Evolutionary conservation across 2,888 invertebrate genomes (phyloP).

Genomic region (Drosophila subsilvestris): DNA sequence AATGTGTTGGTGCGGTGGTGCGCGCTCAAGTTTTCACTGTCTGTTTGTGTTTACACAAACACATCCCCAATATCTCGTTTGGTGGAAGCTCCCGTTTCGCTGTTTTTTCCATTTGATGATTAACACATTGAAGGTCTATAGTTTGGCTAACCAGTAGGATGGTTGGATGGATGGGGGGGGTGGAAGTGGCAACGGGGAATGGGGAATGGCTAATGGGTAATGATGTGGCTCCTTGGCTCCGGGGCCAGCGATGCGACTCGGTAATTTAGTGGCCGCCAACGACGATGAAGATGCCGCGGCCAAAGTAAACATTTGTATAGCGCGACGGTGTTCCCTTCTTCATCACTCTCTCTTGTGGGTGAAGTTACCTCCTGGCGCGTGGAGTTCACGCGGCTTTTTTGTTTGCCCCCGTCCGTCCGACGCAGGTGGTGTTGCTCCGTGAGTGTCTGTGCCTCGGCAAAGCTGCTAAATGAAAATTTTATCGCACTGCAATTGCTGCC

Average conservation of each 20-base stretch:
- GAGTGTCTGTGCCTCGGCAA: conserved; percentile 32
- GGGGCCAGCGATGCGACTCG: conserved; percentile 40
- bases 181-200: background rate
- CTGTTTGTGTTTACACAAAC: conserved; percentile 41
- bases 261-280: conserved; percentile 65
- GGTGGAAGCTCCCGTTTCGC: conserved; percentile 16
- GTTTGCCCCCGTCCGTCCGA: conserved; percentile 7
- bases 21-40: conserved; percentile 3
- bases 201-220: conserved; percentile 34
- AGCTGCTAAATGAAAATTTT: conserved; percentile 68
- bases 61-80: background rate
- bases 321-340: conserved; percentile 21
- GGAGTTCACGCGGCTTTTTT: conserved; percentile 42
- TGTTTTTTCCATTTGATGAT: conserved; percentile 54
- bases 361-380: conserved; percentile 29
- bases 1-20: conserved; percentile 23
- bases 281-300: conserved; percentile 48
- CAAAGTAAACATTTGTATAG: conserved; percentile 66
- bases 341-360: background rate
- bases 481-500: conserved; percentile 73
- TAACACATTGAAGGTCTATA: conserved; percentile 63
- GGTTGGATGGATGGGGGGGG: background rate
- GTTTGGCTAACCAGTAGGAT: conserved; percentile 20
- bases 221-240: conserved; percentile 43
- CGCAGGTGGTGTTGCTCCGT: conserved; percentile 65